A percentile compares a stretch with the other conserved stretches of the same genome.
Conservation (phyloP, 2,888 invertebrate genomes). For the Deroplatys truncata region DNA sequence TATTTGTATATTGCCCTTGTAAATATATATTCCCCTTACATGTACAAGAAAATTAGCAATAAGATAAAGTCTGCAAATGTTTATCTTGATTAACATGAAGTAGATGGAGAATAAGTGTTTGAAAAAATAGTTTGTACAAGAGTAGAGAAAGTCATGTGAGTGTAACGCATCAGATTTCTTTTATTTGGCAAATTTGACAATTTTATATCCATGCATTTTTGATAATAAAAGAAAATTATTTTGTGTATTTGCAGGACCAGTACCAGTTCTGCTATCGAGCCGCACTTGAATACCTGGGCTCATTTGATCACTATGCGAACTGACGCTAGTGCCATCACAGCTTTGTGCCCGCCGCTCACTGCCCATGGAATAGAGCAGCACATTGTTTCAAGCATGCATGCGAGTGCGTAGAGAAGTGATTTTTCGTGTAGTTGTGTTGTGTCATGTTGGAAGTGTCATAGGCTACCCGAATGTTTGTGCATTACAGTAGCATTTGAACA, state of each 20-base stretch:
- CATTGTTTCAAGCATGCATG: conserved; percentile 12
- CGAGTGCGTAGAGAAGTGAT: conserved; percentile 18
- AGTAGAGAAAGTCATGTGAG: no score
- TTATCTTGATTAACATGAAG: no score
- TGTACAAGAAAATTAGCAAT: no score
- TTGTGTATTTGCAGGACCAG: conserved; percentile 72
- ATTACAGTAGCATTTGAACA: conserved; percentile 2
- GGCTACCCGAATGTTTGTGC: background rate
- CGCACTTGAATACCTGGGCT: conserved; percentile 95
- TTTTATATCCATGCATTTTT: background rate
- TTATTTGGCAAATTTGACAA: no score
- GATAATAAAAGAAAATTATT: background rate
- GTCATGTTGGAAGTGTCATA: background rate
- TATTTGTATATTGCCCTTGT: no score
- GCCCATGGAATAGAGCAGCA: conserved; percentile 1
- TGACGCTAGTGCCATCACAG: conserved; percentile 46
- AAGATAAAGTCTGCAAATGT: no score
- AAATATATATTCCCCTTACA: no score
- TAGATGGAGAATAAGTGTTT: no score
- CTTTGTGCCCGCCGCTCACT: conserved; percentile 1
- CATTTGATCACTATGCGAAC: conserved; percentile 94
- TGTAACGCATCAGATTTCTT: no score
- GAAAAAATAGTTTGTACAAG: no score
- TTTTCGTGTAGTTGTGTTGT: conserved; percentile 20
- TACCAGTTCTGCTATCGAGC: conserved; percentile 99